Percentiles rank a stretch among this genome's conserved stretches.
phyloP scores from a whole-genome alignment of 2,113 vertebrate species.

The Phocoena sinus region DNA sequence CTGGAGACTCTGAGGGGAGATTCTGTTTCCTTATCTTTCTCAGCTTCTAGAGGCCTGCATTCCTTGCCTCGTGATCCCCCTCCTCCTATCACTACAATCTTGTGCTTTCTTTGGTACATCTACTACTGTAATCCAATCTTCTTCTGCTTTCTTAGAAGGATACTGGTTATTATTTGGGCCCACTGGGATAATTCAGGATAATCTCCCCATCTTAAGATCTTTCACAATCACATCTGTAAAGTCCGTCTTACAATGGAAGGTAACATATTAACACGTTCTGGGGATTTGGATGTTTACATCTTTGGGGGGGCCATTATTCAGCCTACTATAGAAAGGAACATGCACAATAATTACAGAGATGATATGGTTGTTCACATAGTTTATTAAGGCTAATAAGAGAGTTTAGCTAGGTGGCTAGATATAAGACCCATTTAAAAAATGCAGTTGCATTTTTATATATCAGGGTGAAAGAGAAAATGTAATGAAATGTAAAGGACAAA shows the following conservation, averaged over 20 bases:
- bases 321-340: not conserved
- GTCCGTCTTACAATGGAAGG: not conserved
- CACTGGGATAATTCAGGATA: not conserved
- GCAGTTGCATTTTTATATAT: not conserved
- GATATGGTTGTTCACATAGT: not conserved
- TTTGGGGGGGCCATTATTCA: not conserved
- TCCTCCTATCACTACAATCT: not conserved
- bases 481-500: not conserved
- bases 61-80: not conserved
- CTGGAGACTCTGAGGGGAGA: not conserved
- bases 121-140: not conserved
- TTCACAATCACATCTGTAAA: not conserved
- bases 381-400: not conserved
- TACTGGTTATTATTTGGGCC: not conserved
- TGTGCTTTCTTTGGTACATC: not conserved
- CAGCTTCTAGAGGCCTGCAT: not conserved
- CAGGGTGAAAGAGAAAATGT: not conserved
- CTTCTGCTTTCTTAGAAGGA: not conserved
- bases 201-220: not conserved
- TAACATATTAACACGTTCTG: not conserved
- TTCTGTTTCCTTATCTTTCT: not conserved
- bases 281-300: not conserved
- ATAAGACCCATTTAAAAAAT: not conserved
- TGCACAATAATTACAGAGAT: not conserved
- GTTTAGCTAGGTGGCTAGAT: not conserved